Percentiles rank a stretch among this genome's conserved stretches.
Evolutionary conservation across 2,113 vertebrate species (phyloP).

Genomic region (Cheilinus undulatus): DNA sequence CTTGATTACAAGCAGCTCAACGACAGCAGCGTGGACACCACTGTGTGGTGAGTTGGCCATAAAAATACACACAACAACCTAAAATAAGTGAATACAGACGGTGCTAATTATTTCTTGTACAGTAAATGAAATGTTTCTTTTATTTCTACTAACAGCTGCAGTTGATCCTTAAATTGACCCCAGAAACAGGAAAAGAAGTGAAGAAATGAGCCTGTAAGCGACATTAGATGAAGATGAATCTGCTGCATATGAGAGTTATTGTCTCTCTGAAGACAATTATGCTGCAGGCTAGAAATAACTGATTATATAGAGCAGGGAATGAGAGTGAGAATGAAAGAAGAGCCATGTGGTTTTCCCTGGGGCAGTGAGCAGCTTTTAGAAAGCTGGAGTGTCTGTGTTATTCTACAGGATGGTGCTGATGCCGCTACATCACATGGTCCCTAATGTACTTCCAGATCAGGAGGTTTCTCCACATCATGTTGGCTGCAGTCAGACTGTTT

Average conservation of each 20-base stretch:
- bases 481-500: slow-evolving; percentile 5
- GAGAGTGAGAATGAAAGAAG: slow-evolving; percentile 19
- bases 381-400: slow-evolving; percentile 5
- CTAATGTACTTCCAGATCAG: slow-evolving; percentile 28
- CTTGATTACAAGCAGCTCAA: slow-evolving; percentile 96
- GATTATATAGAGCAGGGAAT: slow-evolving; percentile 8
- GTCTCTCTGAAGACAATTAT: slow-evolving; percentile 20
- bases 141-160: not conserved
- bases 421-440: slow-evolving; percentile 6
- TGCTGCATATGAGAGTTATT: slow-evolving; percentile 16
- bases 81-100: not conserved
- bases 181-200: not conserved
- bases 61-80: not conserved
- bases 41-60: slow-evolving; percentile 88
- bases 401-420: slow-evolving; percentile 19
- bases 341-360: slow-evolving; percentile 18
- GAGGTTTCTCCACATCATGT: slow-evolving; percentile 31
- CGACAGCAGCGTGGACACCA: slow-evolving; percentile 97
- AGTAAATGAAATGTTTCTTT: slow-evolving; percentile 1
- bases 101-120: not conserved
- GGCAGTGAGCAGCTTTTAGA: slow-evolving; percentile 22
- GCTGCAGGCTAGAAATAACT: slow-evolving; percentile 28
- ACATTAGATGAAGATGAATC: slow-evolving; percentile 19
- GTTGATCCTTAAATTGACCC: not conserved
- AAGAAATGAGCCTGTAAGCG: not conserved